Conservation (phyloP, 2,888 invertebrate species). For the Microctonus hyperodae region DNA sequence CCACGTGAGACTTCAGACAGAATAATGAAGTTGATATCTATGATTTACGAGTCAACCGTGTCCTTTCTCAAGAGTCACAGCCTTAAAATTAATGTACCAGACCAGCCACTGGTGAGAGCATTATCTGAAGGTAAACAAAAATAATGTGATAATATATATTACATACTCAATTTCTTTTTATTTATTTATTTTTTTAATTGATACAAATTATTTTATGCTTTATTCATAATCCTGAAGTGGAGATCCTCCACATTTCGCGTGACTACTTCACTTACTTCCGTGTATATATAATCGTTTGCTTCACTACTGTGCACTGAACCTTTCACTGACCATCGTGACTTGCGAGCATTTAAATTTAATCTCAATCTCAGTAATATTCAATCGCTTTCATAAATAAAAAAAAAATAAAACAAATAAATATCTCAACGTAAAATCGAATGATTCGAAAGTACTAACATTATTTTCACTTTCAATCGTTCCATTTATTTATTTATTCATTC, state of each 20-base stretch:
- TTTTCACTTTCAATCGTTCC: not conserved
- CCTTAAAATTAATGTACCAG: slow-evolving; percentile 75
- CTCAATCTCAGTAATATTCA: not conserved
- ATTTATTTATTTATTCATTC: too few species aligned
- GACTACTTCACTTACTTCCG: slow-evolving; percentile 24
- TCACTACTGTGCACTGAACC: slow-evolving; percentile 37
- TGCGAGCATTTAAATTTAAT: slow-evolving; percentile 11
- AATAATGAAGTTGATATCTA: slow-evolving; percentile 65
- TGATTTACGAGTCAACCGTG: slow-evolving; percentile 67
- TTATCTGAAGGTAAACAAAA: slow-evolving; percentile 75
- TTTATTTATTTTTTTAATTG: not conserved
- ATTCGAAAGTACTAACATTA: not conserved
- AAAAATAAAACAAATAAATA: not conserved
- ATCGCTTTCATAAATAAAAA: not conserved
- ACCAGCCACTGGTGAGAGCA: slow-evolving; percentile 74
- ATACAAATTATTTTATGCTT: too few species aligned
- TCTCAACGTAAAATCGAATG: not conserved
- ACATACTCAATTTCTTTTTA: not conserved
- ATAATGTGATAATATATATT: not conserved
- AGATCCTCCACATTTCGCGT: slow-evolving; percentile 32
- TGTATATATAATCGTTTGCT: slow-evolving; percentile 20
- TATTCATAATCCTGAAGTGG: not conserved
- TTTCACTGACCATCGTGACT: slow-evolving; percentile 39
- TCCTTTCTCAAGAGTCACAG: slow-evolving; percentile 70
- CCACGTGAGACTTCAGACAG: slow-evolving; percentile 66